These are phyloP conservation scores for Allochrocebus solatus DNA, from an alignment of 2,797 vertebrate genomes.

Conservation along the genomic window DNA sequence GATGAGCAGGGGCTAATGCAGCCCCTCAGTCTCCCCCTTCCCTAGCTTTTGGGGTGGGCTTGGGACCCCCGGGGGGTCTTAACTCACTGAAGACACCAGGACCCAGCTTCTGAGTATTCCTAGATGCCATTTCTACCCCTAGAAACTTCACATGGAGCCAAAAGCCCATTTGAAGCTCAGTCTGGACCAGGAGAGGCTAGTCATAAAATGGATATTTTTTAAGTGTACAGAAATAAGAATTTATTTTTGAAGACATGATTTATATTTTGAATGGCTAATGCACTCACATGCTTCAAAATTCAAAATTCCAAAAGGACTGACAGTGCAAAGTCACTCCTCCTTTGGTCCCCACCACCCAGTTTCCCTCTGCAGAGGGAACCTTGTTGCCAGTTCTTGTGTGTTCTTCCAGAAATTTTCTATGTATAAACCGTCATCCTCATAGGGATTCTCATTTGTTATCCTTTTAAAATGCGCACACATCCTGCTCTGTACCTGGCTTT, in stretches of 20 bases:
- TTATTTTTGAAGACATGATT: not conserved
- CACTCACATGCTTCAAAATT: not conserved
- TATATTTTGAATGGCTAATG: not conserved
- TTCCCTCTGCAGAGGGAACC: not conserved
- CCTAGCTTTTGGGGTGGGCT: not conserved
- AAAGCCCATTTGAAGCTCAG: not conserved
- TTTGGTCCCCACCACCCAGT: rapidly evolving
- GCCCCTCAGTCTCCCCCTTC: rapidly evolving
- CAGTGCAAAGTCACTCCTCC: rapidly evolving
- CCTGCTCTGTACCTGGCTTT: not conserved
- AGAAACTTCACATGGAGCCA: not conserved
- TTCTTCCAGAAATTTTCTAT: not conserved
- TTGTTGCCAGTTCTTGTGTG: rapidly evolving
- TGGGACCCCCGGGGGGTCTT: not conserved
- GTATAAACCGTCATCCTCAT: not conserved
- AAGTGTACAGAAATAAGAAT: not conserved
- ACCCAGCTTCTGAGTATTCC: not conserved
- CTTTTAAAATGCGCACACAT: not conserved
- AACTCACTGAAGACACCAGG: not conserved
- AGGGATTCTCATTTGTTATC: not conserved
- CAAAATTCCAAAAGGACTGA: not conserved
- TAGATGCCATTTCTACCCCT: not conserved
- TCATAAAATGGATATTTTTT: not conserved
- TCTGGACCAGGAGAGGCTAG: not conserved
- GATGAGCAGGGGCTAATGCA: rapidly evolving